Evolutionary conservation across 1,140 invertebrate species (phyloP), one percentile per base, ranked within the genome.

Genomic region (Samia ricini): DNA sequence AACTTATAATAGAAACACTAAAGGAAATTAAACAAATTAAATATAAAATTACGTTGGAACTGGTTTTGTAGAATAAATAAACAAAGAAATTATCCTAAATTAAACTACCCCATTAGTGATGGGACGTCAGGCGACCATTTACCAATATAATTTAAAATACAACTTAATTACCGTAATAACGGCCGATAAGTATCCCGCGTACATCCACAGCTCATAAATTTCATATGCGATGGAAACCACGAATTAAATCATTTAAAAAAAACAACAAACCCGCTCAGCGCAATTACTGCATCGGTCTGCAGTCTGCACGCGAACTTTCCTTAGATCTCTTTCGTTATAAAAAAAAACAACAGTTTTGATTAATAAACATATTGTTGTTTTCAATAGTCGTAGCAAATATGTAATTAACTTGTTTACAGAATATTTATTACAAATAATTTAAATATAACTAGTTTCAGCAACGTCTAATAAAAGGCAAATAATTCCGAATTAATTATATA

Each of bases 151-250:
- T 60, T 26, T 55, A 56, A 56, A 50, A 29, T 59, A 59, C 20
- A 15, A n/a, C 7, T 59, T 50, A 49, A 59, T 59, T 59, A 50
- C 20, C 10, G 36, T 18, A n/a, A 23, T 24, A 49, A 59, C 57
- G 7, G n/a, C 15, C 36, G 21, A 21, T 42, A 59, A 59, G 57
- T 59, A 59, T 20, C 42, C n/a, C 20, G 21, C 19, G n/a, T 10
- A 22, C 20, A 59, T 59, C 33, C 36, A 48, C 57, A 59, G 20
- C 57, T 59, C 57, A 42, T 59, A 59, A 59, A 59, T 59, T 59
- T 57, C 56, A 57, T 33, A 36, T 42, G 18, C 56, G 26, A 36
- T 36, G 24, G 56, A 57, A 36, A 36, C 26, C 21, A 36, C 26
- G 19, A 36, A 57, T 57, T 42, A 57, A 22, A 21, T 52, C 56